These are phyloP conservation scores for Temnothorax nylanderi DNA, from an alignment of 1,140 invertebrate species.

Conservation along the genomic window DNA sequence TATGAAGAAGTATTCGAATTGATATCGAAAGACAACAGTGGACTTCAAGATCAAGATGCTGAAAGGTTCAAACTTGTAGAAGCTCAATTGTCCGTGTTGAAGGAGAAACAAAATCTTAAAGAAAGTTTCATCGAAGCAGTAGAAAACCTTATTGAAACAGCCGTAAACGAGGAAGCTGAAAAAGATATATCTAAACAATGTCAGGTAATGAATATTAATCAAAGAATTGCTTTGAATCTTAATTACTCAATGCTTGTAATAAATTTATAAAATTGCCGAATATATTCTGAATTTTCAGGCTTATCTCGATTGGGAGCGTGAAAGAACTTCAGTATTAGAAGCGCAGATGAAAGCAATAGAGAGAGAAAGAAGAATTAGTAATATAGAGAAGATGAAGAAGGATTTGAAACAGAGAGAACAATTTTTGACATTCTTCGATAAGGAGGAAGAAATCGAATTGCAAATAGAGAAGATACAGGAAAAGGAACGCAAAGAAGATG, in stretches of 20 bases:
- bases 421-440: constrained; percentile 92
- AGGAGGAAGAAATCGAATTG: constrained; percentile 91
- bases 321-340: constrained; percentile 86
- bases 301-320: constrained; percentile 87
- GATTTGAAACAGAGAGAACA: constrained; percentile 88
- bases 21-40: constrained; percentile 76
- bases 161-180: constrained; percentile 85
- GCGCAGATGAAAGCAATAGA: constrained; percentile 87
- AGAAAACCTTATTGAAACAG: constrained; percentile 85
- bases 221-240: background rate
- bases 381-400: constrained; percentile 87
- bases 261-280: constrained; percentile 23
- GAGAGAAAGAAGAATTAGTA: constrained; percentile 85
- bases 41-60: constrained; percentile 78
- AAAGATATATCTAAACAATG: constrained; percentile 86
- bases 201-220: constrained; percentile 81
- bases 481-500: constrained; percentile 78
- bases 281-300: constrained; percentile 81
- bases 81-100: constrained; percentile 71
- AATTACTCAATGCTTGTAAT: constrained; percentile 27
- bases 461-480: constrained; percentile 87
- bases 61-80: constrained; percentile 76
- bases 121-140: constrained; percentile 83
- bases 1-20: constrained; percentile 83
- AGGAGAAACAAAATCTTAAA: constrained; percentile 77